Evolutionary conservation across 2,888 invertebrate species (phyloP).

Genomic region (Caenorhabditis macrosperma): DNA sequence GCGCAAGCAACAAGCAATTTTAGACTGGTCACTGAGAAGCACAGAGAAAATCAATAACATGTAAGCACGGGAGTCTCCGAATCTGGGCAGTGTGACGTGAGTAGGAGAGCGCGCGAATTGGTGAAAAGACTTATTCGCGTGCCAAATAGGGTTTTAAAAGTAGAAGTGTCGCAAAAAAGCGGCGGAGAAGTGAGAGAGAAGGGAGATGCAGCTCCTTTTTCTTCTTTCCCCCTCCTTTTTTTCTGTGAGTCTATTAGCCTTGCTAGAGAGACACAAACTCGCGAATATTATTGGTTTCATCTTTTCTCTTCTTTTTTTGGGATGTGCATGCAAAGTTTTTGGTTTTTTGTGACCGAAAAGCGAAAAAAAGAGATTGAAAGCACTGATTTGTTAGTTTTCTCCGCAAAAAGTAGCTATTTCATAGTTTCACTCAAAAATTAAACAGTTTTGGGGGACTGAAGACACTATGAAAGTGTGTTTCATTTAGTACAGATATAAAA

Average conservation of each 20-base stretch:
- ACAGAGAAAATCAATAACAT: slow-evolving; percentile 57
- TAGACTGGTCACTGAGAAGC: slow-evolving; percentile 40
- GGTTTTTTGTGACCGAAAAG: not conserved
- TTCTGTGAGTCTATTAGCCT: slow-evolving; percentile 17
- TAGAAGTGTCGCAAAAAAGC: slow-evolving; percentile 47
- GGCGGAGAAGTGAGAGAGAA: slow-evolving; percentile 4
- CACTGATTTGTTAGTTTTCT: too few species aligned
- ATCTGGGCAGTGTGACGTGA: slow-evolving; percentile 18
- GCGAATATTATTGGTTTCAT: slow-evolving; percentile 24
- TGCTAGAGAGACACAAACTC: slow-evolving; percentile 5
- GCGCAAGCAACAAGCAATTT: slow-evolving; percentile 29
- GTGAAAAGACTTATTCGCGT: slow-evolving; percentile 37
- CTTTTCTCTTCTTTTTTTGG: not conserved
- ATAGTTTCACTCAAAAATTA: too few species aligned
- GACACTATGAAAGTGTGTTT: not conserved
- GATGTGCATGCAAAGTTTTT: not conserved
- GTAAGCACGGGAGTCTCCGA: slow-evolving; percentile 25
- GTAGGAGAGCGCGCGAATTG: slow-evolving; percentile 22
- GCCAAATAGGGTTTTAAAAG: slow-evolving; percentile 50
- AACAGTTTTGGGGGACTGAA: too few species aligned
- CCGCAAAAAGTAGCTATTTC: too few species aligned
- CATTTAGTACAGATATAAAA: not conserved
- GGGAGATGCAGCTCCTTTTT: slow-evolving; percentile 24
- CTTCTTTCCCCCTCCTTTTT: slow-evolving; percentile 8
- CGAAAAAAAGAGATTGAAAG: too few species aligned